These are phyloP conservation scores for Beris morrisii DNA, from an alignment of 2,888 invertebrate genomes.

Conservation along the genomic window DNA sequence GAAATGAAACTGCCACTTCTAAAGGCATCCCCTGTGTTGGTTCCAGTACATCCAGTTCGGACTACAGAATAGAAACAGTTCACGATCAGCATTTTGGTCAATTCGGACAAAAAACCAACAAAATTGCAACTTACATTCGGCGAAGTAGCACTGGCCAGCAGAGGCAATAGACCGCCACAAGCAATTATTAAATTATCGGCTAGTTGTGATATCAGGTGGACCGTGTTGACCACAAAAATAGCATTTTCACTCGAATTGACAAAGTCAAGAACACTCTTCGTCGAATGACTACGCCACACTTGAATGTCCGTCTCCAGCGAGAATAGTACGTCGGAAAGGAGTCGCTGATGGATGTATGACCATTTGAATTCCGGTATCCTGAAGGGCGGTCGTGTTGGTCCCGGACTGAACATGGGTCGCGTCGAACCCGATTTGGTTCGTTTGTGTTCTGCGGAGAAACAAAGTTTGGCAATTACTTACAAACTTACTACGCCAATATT, in stretches of 20 bases:
- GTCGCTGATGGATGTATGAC: conserved; percentile 97
- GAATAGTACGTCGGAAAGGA: conserved; percentile 93
- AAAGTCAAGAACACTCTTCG: conserved; percentile 95
- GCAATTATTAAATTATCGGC: conserved; percentile 99
- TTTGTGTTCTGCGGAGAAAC: conserved; percentile 35
- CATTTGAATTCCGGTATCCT: conserved; percentile 99
- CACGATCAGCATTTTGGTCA: not conserved
- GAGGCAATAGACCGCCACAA: conserved; percentile 92
- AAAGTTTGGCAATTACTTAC: not conserved
- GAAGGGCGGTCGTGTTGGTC: conserved; percentile 92
- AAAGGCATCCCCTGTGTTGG: conserved; percentile 99
- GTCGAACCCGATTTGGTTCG: conserved; percentile 67
- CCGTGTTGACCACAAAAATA: conserved; percentile 98
- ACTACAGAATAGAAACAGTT: conserved; percentile 63
- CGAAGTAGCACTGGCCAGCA: conserved; percentile 96
- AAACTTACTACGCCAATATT: not conserved
- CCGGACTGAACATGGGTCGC: conserved; percentile 91
- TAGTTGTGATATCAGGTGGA: conserved; percentile 97
- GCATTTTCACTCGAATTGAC: conserved; percentile 98
- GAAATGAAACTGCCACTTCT: conserved; percentile 95
- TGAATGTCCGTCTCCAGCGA: conserved; percentile 98
- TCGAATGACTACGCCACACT: conserved; percentile 89
- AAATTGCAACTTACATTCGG: conserved; percentile 78
- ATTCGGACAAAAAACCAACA: not conserved
- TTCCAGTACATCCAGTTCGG: conserved; percentile 96